These are phyloP conservation scores for Catamblyrhynchus diadema DNA, from an alignment of 2,797 vertebrate species.

Conservation along the genomic window DNA sequence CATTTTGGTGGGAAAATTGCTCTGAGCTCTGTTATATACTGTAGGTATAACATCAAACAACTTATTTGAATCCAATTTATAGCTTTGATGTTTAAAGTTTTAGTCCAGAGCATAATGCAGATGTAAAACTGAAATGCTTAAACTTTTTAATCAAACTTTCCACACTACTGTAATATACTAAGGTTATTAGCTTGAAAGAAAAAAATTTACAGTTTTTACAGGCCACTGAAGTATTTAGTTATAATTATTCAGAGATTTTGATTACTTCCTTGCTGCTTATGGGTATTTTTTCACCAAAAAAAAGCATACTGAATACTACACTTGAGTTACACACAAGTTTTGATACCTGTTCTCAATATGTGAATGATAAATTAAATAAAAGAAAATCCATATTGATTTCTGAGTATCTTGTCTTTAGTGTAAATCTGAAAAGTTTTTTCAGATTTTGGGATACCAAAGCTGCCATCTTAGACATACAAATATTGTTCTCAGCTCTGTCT, in stretches of 20 bases:
- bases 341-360: neutral
- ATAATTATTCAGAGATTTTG: neutral
- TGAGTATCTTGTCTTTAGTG: no score
- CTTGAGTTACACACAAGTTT: neutral
- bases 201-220: neutral
- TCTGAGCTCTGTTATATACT: conserved; percentile 49
- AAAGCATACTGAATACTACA: neutral
- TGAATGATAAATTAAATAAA: neutral
- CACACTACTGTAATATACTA: neutral
- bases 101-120: conserved; percentile 44
- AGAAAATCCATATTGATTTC: neutral
- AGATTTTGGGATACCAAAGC: neutral
- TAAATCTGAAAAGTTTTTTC: neutral
- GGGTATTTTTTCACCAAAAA: neutral
- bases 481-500: neutral
- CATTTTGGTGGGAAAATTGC: conserved; percentile 51
- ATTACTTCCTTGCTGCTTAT: neutral
- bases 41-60: conserved; percentile 65
- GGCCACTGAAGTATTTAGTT: neutral
- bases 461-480: neutral
- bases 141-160: conserved; percentile 65
- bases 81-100: conserved; percentile 68
- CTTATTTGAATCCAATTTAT: conserved; percentile 62
- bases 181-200: conserved; percentile 35
- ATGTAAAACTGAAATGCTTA: conserved; percentile 54